Evolutionary conservation across 2,113 vertebrate species (phyloP).

Genomic region (Perccottus glenii): DNA sequence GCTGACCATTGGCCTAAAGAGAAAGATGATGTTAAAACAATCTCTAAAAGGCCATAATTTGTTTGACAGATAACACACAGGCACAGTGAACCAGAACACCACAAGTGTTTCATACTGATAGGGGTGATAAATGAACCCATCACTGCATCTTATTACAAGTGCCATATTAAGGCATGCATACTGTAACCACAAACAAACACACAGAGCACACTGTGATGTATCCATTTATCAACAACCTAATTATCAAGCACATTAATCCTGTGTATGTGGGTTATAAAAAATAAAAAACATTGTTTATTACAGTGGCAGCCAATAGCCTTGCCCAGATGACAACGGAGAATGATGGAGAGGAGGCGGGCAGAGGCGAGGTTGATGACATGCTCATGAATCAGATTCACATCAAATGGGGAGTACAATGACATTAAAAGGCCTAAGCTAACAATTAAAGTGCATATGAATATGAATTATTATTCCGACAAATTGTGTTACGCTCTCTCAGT

Average conservation of each 20-base stretch:
- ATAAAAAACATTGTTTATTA: constrained; percentile 30
- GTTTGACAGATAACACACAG: constrained; percentile 38
- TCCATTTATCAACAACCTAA: constrained; percentile 56
- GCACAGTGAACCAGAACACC: constrained; percentile 16
- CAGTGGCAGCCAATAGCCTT: constrained; percentile 19
- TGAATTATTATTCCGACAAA: too few species aligned
- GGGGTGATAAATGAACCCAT: constrained; percentile 52
- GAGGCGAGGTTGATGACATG: constrained; percentile 31
- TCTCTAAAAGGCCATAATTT: constrained; percentile 2
- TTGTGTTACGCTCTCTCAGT: too few species aligned
- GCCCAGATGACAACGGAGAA: constrained; percentile 35
- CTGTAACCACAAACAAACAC: constrained; percentile 47
- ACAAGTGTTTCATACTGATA: constrained; percentile 51
- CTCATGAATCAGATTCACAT: constrained; percentile 59
- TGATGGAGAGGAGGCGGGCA: constrained; percentile 39
- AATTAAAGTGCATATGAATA: too few species aligned
- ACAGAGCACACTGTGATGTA: constrained; percentile 38
- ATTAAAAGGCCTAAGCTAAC: background rate
- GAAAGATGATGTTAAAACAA: constrained; percentile 4
- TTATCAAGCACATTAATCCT: constrained; percentile 56
- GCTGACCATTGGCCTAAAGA: background rate
- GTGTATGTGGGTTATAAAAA: constrained; percentile 11
- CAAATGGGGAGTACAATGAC: background rate
- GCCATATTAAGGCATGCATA: constrained; percentile 53
- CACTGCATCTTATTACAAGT: constrained; percentile 51